Base-by-base conservation (phyloP, 1,140 invertebrate species). In the Brachionus rubens region DNA sequence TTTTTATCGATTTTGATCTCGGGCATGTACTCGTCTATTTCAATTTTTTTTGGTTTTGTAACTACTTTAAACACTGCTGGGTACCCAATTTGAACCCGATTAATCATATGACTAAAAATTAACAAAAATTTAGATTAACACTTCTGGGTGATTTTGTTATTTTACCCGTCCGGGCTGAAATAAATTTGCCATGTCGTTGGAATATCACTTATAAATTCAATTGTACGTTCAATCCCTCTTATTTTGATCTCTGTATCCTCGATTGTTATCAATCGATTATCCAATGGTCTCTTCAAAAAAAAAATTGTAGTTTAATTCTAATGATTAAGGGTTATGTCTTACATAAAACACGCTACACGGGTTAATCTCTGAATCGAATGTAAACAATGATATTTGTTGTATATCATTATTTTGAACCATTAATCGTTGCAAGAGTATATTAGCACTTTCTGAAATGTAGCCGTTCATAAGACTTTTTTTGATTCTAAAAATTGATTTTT, bases 381-480 rank as follows among this genome's bases (percentile, higher is more conserved):
- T 82, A 47, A 83, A 75, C 14, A 84, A 78, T 28, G 82, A 79
- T 19, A 84, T 62, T 76, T 81, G 78, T 26, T 81, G 79, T 24
- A 82, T 80, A 10, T 82, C 76, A 16, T 77, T 78, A 77, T 83
- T 83, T 70, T 80, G 79, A 50, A 84, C 80, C 21, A 85, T 77
- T 7, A 84, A 59, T 62, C 84, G 76, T 62, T 83, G 83, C 7
- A 85, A 77, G 19, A 85, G 77, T 26, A 84, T 79, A 77, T 85
- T 85, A 40, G 83, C 81, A 83, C 82, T 83, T 80, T 85, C 83
- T 19, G 82, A 83, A 59, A 85, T 81, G 77, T 83, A 84, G 9
- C 83, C 83, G 47, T 78, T 77, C 83, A 85, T 84, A 2, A 72
- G 24, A 48, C 10, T 40, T 54, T 26, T 48, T 21, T 72, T 72